Percentiles rank a stretch among this genome's conserved stretches.
phyloP scores from a whole-genome alignment of 2,797 vertebrate species.

The Liparis tanakae region DNA sequence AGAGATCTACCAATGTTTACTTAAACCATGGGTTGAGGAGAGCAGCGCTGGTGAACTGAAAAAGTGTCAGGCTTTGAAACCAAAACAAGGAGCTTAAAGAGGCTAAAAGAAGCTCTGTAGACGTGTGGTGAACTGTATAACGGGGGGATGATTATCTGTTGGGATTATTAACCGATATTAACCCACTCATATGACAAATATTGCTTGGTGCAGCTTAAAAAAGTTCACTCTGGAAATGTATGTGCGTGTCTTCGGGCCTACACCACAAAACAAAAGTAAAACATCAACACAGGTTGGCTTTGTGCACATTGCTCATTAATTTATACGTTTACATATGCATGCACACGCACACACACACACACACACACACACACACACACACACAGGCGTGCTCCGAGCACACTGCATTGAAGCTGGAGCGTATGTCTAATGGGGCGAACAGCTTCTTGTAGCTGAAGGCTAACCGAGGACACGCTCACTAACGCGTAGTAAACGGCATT shows the following conservation, averaged over 20 bases:
- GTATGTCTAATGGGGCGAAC: conserved; percentile 62
- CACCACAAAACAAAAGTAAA: not conserved
- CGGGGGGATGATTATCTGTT: not conserved
- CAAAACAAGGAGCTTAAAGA: conserved; percentile 2
- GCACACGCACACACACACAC: conserved; percentile 13
- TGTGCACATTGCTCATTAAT: conserved; percentile 13
- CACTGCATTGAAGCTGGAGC: conserved; percentile 40
- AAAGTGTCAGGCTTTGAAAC: not conserved
- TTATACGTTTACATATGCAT: conserved; percentile 36
- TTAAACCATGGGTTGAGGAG: not conserved
- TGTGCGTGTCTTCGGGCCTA: not conserved
- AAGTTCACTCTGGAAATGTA: not conserved
- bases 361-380: conserved; percentile 3
- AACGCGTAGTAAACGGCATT: not conserved
- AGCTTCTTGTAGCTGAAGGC: conserved; percentile 46
- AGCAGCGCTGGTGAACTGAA: not conserved
- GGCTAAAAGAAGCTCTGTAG: not conserved
- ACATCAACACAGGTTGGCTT: not conserved
- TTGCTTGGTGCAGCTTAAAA: not conserved
- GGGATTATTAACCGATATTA: not conserved
- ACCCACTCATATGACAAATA: not conserved
- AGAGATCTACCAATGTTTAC: not conserved
- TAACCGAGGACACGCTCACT: conserved; percentile 48
- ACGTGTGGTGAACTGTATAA: not conserved
- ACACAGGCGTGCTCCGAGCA: conserved; percentile 29